Evolutionary conservation across 2,113 vertebrate genomes (phyloP).

Genomic region (Platichthys flesus): DNA sequence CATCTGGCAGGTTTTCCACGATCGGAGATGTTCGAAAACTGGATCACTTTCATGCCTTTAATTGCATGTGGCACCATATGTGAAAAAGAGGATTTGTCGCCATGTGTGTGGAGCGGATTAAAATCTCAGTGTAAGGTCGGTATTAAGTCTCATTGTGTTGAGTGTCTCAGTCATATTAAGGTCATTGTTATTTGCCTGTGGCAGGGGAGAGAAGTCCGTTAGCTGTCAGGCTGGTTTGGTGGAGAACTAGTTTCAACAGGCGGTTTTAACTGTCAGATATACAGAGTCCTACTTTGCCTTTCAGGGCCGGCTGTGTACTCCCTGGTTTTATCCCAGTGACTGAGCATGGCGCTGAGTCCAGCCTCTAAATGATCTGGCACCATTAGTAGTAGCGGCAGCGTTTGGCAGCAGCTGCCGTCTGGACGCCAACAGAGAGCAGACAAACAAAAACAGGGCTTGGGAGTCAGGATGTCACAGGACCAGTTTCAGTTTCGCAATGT

Average conservation of each 20-base stretch:
- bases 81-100: background rate
- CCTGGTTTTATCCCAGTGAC: background rate
- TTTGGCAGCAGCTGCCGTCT: background rate
- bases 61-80: conserved; percentile 26
- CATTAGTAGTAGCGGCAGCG: background rate
- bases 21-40: conserved; percentile 30
- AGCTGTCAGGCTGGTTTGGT: conserved; percentile 58
- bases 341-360: background rate
- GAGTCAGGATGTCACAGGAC: conserved; percentile 15
- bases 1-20: conserved; percentile 63
- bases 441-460: conserved; percentile 20
- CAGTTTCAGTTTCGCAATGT: conserved; percentile 52
- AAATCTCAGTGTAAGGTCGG: background rate
- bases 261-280: background rate
- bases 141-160: background rate
- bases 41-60: conserved; percentile 36
- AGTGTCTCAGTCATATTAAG: conserved; percentile 30
- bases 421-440: background rate
- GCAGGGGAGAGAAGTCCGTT: conserved; percentile 31
- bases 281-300: background rate
- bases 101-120: background rate
- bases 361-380: background rate
- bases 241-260: conserved; percentile 16
- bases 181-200: conserved; percentile 14
- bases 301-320: background rate